phyloP scores from a whole-genome alignment of 2,888 invertebrate species.

The Tetragonula carbonaria region DNA sequence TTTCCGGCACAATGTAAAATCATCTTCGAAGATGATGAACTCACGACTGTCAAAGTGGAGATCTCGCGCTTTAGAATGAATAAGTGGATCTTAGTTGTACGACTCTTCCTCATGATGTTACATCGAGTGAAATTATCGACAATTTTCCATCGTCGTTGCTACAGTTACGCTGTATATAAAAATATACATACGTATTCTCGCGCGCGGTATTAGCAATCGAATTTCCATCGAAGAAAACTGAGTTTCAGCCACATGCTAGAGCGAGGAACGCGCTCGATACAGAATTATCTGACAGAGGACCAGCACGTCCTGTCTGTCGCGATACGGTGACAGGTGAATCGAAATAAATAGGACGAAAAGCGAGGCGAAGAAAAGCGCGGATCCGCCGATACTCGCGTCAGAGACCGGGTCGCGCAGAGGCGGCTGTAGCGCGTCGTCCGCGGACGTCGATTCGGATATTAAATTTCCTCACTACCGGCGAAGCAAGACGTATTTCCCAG shows the following conservation, averaged over 20 bases:
- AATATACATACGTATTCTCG: too few species aligned
- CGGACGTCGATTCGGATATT: slow-evolving; percentile 70
- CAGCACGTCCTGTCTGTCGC: neutral
- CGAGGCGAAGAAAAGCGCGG: neutral
- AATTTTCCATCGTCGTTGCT: too few species aligned
- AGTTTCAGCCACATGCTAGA: too few species aligned
- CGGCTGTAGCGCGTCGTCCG: slow-evolving; percentile 18
- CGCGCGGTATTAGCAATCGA: neutral
- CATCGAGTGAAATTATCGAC: too few species aligned
- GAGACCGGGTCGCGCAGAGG: neutral
- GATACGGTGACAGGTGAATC: neutral
- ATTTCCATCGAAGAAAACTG: neutral
- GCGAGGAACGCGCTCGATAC: neutral
- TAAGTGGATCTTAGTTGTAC: too few species aligned
- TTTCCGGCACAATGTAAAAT: too few species aligned
- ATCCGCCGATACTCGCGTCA: neutral
- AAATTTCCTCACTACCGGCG: slow-evolving; percentile 62
- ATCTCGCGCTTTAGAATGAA: too few species aligned
- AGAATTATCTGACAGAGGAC: neutral
- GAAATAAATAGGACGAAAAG: neutral
- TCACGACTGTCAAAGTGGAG: too few species aligned
- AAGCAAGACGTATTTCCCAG: slow-evolving; percentile 64
- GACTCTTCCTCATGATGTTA: too few species aligned
- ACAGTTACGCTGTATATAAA: too few species aligned
- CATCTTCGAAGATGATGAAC: too few species aligned